Percentiles rank a stretch among this genome's conserved stretches.
These are phyloP conservation scores for Alviniconcha strummeri DNA, from an alignment of 2,888 invertebrate species.

Conservation along the genomic window DNA sequence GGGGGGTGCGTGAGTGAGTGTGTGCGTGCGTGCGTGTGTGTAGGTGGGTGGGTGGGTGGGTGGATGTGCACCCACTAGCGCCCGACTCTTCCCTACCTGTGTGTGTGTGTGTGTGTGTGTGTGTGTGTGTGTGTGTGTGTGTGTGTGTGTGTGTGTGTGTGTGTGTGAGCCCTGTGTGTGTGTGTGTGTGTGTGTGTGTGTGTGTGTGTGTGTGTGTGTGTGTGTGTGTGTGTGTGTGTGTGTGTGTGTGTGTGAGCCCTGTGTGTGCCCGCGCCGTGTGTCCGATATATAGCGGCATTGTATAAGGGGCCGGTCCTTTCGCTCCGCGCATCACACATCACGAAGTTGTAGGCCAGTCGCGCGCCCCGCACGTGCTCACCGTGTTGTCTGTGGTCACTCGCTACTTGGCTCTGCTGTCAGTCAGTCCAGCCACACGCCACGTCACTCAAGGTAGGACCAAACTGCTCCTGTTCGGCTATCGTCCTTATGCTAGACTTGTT, in stretches of 20 bases:
- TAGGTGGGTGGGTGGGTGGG: no score
- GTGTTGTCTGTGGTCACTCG: no score
- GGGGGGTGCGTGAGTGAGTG: no score
- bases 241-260: background rate
- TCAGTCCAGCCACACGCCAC: background rate
- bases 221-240: background rate
- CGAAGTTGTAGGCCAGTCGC: no score
- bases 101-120: conserved; percentile 1
- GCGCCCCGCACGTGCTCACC: no score
- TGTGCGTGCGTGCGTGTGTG: no score
- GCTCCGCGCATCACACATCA: no score
- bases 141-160: background rate
- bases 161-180: background rate
- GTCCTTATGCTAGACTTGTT: background rate
- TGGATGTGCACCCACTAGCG: no score
- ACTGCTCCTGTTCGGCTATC: background rate
- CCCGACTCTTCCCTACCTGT: background rate
- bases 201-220: background rate
- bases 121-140: conserved; percentile 1
- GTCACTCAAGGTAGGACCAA: background rate
- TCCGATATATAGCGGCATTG: background rate
- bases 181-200: background rate
- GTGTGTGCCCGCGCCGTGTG: background rate
- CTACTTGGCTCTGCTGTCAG: no score
- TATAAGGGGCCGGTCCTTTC: background rate